phyloP scores from a whole-genome alignment of 2,797 vertebrate genomes.

The Scarus forsteni region DNA sequence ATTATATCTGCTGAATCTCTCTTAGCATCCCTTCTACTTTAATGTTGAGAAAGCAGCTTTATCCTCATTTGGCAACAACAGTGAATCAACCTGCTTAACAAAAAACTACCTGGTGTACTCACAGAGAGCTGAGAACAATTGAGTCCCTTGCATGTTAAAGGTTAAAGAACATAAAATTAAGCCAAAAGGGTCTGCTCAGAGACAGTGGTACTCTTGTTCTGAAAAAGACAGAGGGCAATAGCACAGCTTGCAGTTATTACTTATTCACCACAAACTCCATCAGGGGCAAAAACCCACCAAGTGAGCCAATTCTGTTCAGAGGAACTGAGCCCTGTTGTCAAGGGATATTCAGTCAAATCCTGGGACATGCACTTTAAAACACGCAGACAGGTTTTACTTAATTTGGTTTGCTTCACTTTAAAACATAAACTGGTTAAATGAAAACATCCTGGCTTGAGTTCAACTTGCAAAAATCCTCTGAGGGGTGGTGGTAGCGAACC shows the following conservation, averaged over 20 bases:
- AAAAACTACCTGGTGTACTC: background rate
- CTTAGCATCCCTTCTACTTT: background rate
- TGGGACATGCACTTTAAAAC: background rate
- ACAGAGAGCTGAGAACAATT: background rate
- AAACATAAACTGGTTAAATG: background rate
- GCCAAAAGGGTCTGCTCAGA: background rate
- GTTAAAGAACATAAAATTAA: background rate
- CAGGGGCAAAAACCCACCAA: background rate
- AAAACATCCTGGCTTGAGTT: background rate
- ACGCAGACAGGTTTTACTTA: background rate
- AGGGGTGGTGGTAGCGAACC: background rate
- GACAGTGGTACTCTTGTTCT: constrained; percentile 23
- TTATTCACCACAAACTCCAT: constrained; percentile 16
- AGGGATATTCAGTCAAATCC: too few species aligned
- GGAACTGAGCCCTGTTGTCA: background rate
- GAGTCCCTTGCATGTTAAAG: background rate
- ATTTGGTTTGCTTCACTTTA: background rate
- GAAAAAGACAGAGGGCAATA: background rate
- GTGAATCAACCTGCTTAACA: background rate
- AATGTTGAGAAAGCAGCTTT: background rate
- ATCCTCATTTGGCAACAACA: too few species aligned
- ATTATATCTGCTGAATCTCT: too few species aligned
- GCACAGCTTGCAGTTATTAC: constrained; percentile 2
- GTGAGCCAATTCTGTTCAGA: background rate
- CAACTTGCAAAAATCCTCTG: background rate